phyloP scores from a whole-genome alignment of 2,888 invertebrate species.

The Pandemis cinnamomeana region DNA sequence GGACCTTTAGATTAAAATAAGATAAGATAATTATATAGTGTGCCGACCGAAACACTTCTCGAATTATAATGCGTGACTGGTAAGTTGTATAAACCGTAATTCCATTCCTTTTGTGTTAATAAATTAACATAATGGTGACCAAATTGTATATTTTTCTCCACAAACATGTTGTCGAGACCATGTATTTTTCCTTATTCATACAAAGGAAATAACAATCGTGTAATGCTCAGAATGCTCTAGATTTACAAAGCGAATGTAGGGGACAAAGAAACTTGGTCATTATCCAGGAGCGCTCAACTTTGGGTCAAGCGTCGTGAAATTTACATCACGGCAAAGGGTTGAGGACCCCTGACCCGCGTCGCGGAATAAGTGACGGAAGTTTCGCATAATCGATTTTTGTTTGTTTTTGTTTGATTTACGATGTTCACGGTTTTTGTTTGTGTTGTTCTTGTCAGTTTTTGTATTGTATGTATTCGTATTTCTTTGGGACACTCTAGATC shows the following conservation, averaged over 20 bases:
- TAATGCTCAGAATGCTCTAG: neutral
- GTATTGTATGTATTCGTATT: no score
- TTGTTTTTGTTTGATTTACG: slow-evolving; percentile 2
- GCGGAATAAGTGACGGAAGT: slow-evolving; percentile 1
- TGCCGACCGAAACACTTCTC: no score
- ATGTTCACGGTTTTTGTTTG: no score
- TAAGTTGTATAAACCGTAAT: no score
- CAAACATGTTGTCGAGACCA: neutral
- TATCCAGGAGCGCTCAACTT: slow-evolving; percentile 34
- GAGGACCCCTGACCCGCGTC: slow-evolving; percentile 7
- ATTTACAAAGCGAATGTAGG: slow-evolving; percentile 9
- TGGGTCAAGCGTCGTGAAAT: slow-evolving; percentile 38
- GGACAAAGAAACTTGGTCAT: slow-evolving; percentile 36
- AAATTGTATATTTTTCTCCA: neutral
- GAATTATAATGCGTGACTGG: no score
- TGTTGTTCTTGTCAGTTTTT: no score
- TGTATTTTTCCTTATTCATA: slow-evolving; percentile 3
- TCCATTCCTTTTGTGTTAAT: no score
- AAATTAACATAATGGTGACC: neutral
- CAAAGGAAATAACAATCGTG: slow-evolving; percentile 24
- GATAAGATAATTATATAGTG: no score
- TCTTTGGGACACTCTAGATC: no score
- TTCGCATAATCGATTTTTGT: slow-evolving; percentile 1
- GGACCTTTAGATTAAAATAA: no score
- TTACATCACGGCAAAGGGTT: slow-evolving; percentile 33